These are phyloP conservation scores for Dermochelys coriacea DNA, from an alignment of 2,797 vertebrate species.

Conservation along the genomic window DNA sequence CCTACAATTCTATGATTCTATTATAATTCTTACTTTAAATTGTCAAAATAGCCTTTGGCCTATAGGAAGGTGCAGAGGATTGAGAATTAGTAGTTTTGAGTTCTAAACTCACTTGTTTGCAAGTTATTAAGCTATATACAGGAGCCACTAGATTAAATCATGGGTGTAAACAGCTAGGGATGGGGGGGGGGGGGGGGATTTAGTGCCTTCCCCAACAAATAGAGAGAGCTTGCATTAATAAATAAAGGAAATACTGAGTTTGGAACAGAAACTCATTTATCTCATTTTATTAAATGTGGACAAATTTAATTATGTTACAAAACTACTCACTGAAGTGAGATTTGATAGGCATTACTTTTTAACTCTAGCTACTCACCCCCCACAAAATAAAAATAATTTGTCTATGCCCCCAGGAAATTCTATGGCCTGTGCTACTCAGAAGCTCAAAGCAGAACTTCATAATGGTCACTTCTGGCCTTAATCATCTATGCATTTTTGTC, in stretches of 20 bases:
- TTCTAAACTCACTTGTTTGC: rapidly evolving
- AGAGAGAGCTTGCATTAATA: no score
- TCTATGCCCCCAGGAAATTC: background rate
- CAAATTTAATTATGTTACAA: background rate
- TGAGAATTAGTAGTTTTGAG: rapidly evolving
- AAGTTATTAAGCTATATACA: background rate
- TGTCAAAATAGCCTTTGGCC: no score
- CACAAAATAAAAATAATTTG: background rate
- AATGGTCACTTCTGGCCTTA: background rate
- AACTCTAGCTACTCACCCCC: no score
- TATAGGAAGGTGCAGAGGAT: background rate
- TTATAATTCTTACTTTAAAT: no score
- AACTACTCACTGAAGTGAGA: background rate
- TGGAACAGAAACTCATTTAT: background rate
- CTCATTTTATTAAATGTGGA: background rate
- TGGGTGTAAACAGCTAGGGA: no score
- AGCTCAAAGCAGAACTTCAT: background rate
- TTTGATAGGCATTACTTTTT: background rate
- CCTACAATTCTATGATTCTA: no score
- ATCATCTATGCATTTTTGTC: background rate
- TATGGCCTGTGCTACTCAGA: background rate
- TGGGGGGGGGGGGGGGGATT: no score
- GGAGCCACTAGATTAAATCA: background rate
- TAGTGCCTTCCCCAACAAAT: no score
- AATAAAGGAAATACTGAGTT: no score